Evolutionary conservation across 2,888 invertebrate species (phyloP).

Genomic region (Lasioglossum zephyrum): DNA sequence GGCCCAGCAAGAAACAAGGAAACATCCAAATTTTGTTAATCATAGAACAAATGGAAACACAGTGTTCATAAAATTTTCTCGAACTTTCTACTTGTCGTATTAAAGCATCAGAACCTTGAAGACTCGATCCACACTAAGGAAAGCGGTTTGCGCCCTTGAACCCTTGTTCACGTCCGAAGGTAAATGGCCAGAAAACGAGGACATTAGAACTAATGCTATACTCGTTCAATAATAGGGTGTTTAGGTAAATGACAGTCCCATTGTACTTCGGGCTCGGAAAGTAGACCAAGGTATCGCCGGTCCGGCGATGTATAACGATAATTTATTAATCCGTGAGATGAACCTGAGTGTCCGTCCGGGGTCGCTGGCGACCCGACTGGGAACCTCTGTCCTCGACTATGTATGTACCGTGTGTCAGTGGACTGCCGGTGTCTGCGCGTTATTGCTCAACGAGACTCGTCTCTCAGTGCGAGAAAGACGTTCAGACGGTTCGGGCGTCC

Average conservation of each 20-base stretch:
- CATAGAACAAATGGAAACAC: too few relatives aligned
- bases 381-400: slow-evolving; percentile 16
- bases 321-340: slow-evolving; percentile 1
- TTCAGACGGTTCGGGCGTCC: slow-evolving; percentile 77
- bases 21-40: too few relatives aligned
- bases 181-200: neutral
- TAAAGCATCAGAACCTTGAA: neutral
- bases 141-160: neutral
- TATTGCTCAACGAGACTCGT: slow-evolving; percentile 70
- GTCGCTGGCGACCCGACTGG: neutral
- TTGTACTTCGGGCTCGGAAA: neutral
- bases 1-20: too few relatives aligned
- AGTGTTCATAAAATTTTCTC: neutral
- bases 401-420: slow-evolving; percentile 11
- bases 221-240: neutral
- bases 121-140: neutral
- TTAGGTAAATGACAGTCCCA: neutral
- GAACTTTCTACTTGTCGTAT: neutral
- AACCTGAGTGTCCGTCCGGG: neutral
- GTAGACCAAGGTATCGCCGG: neutral
- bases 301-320: neutral
- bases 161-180: neutral
- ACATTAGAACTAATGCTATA: neutral
- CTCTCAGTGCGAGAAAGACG: slow-evolving; percentile 78
- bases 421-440: slow-evolving; percentile 21